These are phyloP conservation scores for Antitype chi DNA, from an alignment of 2,888 invertebrate species.

Conservation along the genomic window DNA sequence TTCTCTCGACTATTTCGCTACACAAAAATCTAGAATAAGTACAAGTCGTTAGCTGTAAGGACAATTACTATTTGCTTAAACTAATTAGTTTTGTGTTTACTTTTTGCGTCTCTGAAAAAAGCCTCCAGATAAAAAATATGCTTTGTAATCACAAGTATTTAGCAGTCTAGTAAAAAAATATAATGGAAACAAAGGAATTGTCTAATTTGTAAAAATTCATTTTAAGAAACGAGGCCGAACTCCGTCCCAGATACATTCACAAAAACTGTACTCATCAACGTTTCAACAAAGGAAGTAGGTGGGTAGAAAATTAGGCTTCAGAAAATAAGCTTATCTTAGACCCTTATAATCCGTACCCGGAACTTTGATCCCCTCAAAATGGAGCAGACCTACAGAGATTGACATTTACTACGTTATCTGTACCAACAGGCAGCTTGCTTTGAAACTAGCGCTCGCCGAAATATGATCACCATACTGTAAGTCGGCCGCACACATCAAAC, in stretches of 20 bases:
- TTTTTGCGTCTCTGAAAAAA: conserved; percentile 7
- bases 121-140: conserved; percentile 12
- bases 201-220: conserved; percentile 55
- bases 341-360: conserved; percentile 89
- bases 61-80: conserved; percentile 10
- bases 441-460: conserved; percentile 76
- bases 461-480: conserved; percentile 69
- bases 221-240: conserved; percentile 53
- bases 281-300: conserved; percentile 80
- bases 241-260: conserved; percentile 61
- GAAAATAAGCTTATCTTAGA: conserved; percentile 89
- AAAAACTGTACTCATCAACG: conserved; percentile 76
- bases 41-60: not conserved
- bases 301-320: conserved; percentile 86
- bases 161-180: conserved; percentile 27
- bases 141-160: conserved; percentile 31
- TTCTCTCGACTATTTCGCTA: not conserved
- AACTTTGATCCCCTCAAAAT: conserved; percentile 88
- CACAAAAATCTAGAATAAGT: conserved; percentile 18
- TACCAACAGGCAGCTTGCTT: conserved; percentile 81
- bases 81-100: not conserved
- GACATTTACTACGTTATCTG: conserved; percentile 88
- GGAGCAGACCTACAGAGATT: conserved; percentile 86
- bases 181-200: conserved; percentile 44
- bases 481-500: conserved; percentile 67